Conservation (phyloP, 2,888 invertebrate genomes). For the Mythimna ferrago region DNA sequence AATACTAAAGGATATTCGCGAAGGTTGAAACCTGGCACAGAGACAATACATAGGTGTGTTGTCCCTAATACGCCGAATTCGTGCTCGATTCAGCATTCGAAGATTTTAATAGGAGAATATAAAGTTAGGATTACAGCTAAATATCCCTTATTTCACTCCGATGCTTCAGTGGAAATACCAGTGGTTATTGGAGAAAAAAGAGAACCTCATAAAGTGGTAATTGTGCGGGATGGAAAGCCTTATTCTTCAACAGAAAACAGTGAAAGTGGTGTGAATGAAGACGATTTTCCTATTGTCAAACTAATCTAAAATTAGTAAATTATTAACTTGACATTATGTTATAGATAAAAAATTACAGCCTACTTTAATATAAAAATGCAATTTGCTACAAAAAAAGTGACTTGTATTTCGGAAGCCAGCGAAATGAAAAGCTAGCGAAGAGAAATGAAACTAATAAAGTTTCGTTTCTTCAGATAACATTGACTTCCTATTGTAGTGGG, state of each 20-base stretch:
- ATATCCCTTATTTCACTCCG: background rate
- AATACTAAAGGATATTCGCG: conserved; percentile 2
- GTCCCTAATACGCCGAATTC: conserved; percentile 9
- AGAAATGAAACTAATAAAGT: no score
- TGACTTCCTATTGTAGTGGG: no score
- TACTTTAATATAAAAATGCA: no score
- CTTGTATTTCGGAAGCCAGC: no score
- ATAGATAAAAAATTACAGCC: no score
- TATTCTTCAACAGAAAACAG: background rate
- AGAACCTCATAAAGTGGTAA: background rate
- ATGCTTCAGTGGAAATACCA: conserved; percentile 13
- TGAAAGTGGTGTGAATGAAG: background rate
- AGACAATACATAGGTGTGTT: background rate
- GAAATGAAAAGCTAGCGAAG: no score
- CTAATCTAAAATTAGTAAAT: background rate
- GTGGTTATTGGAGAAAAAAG: conserved; percentile 10
- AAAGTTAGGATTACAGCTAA: conserved; percentile 18
- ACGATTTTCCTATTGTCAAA: background rate
- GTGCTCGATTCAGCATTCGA: conserved; percentile 13
- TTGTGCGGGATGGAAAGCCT: background rate
- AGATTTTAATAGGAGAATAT: conserved; percentile 8
- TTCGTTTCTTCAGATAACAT: no score
- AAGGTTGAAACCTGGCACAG: background rate
- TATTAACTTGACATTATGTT: no score
- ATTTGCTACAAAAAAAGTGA: no score